Evolutionary conservation across 1,140 invertebrate species (phyloP), one percentile per base, ranked within the genome.

Genomic region (Atta cephalotes): DNA sequence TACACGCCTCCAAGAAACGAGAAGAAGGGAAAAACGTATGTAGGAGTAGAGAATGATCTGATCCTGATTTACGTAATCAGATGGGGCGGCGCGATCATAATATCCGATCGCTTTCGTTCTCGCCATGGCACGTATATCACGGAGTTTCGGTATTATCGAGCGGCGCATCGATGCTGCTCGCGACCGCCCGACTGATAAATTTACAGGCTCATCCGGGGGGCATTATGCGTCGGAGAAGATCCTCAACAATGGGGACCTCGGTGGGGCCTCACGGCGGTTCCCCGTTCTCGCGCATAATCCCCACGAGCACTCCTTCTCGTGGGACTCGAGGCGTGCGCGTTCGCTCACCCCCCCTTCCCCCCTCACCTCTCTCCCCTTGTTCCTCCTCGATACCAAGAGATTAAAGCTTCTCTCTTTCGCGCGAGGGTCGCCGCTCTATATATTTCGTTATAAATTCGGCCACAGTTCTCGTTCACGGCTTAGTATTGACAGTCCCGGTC

Each of bases 391-490:
- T 25, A 49, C 3, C 68, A 14, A 58, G 56, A 85, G 81, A 85
- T 84, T 84, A 85, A 87, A 60, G 65, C 72, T 56, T 45, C 78
- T 86, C 56, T 87, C 49, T n/a, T 35, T n/a, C 5, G 18, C 53
- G 80, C 71, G 80, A 87, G 72, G 79, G 71, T 82, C 68, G 79
- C 31, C 56, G 80, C 80, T 84, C 70, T 51, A 84, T 84, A 84
- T 84, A 84, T 90, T 88, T 89, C 87, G 89, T 88, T 88, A 91
- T 92, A 92, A 90, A 92, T 88, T 84, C 85, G 53, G 45, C 89
- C 88, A 81, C 89, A 85, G 78, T 81, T 85, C 87, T 90, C 74
- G 79, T 88, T 87, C 88, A 25, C 25, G 68, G 82, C 65, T 84
- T 18, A 35, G 39, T 31, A 68, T 80, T 18, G 63, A 28, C 45